Conservation (phyloP, 2,113 vertebrate species). For the Phodopus roborovskii region DNA sequence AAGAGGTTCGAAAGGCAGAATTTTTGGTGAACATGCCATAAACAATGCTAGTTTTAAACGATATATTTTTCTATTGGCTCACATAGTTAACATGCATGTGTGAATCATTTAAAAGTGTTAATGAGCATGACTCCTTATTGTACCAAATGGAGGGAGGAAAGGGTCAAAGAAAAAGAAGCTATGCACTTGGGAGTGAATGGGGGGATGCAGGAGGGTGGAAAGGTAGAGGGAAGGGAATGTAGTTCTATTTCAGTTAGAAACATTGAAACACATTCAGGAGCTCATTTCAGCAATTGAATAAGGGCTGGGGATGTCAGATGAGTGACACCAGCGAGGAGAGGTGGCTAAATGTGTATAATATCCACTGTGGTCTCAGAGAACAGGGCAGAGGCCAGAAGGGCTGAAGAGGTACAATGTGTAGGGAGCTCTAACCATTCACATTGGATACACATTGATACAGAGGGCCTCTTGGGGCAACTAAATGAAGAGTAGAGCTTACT, state of each 20-base stretch:
- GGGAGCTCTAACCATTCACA: background rate
- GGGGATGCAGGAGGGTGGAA: background rate
- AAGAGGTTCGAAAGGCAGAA: background rate
- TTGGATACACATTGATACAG: too few relatives aligned
- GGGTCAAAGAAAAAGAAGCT: background rate
- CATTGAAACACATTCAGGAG: background rate
- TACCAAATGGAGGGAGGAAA: background rate
- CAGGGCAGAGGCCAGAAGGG: background rate
- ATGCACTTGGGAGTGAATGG: background rate
- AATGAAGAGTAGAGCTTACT: background rate
- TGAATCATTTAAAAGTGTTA: background rate
- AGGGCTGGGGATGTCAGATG: background rate
- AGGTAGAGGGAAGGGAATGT: background rate
- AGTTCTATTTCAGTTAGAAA: background rate
- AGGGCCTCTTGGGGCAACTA: background rate
- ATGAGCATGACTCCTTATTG: background rate
- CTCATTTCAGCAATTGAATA: background rate
- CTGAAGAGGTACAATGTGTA: background rate
- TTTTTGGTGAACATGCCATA: background rate
- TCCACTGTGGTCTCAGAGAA: background rate
- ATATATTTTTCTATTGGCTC: background rate
- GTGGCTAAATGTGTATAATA: background rate
- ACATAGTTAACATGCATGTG: background rate
- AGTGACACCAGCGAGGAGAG: background rate
- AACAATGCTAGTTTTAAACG: background rate